Percentiles rank a stretch among this genome's conserved stretches.
phyloP scores from a whole-genome alignment of 2,797 vertebrate species.

The Enteromius afrohamiltoni region DNA sequence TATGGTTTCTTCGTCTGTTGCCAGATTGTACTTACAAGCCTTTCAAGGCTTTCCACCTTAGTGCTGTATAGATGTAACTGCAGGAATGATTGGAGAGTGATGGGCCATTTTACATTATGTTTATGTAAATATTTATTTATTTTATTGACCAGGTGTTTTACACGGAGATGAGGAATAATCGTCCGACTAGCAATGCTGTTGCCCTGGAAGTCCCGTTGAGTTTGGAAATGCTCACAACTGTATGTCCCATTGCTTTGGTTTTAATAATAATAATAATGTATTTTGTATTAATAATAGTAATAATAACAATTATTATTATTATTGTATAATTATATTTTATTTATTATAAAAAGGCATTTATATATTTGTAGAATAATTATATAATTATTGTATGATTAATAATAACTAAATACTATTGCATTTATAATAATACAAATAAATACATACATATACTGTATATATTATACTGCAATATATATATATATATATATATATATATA shows the following conservation, averaged over 20 bases:
- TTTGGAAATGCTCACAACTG: constrained; percentile 81
- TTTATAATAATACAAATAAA: not conserved
- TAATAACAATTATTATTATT: too few relatives aligned
- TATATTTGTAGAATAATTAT: not conserved
- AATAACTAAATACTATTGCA: not conserved
- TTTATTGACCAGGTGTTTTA: constrained; percentile 85
- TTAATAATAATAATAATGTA: not conserved
- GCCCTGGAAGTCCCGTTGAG: constrained; percentile 81
- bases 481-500: too few relatives aligned
- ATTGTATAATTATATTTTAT: not conserved
- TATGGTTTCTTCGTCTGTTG: not conserved
- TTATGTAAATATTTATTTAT: constrained; percentile 16
- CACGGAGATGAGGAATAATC: constrained; percentile 80
- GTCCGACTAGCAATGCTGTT: constrained; percentile 71
- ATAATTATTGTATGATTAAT: too few relatives aligned
- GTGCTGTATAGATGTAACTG: not conserved
- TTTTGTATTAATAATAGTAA: not conserved
- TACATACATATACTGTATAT: not conserved
- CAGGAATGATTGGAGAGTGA: not conserved
- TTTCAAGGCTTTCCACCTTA: not conserved
- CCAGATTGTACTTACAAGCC: not conserved
- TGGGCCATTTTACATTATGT: not conserved
- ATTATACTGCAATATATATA: too few relatives aligned
- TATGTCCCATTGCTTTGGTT: constrained; percentile 71
- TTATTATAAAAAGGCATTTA: too few relatives aligned